phyloP scores from a whole-genome alignment of 2,888 invertebrate genomes.

The Drosophila helvetica region DNA sequence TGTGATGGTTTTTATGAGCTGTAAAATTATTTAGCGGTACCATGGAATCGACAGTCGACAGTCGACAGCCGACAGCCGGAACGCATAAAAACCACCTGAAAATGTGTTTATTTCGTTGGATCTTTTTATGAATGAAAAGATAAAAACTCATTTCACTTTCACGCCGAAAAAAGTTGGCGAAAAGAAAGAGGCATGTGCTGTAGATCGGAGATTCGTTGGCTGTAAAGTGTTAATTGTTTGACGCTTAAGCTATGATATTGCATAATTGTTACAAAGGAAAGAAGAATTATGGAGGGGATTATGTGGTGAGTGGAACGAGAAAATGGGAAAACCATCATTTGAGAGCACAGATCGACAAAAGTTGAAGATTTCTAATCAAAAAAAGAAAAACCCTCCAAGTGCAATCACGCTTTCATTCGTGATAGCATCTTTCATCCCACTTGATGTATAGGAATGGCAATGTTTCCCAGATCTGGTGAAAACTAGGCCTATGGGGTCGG shows the following conservation, averaged over 20 bases:
- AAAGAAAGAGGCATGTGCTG: slow-evolving; percentile 2
- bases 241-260: slow-evolving; percentile 20
- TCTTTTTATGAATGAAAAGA: slow-evolving; percentile 31
- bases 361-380: neutral
- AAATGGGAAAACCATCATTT: too few relatives aligned
- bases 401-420: neutral
- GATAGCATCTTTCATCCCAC: slow-evolving; percentile 9
- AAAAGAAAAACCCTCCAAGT: neutral
- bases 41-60: slow-evolving; percentile 25
- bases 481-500: slow-evolving; percentile 35
- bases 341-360: neutral
- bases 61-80: slow-evolving; percentile 19
- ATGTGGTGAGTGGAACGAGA: too few relatives aligned
- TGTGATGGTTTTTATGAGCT: slow-evolving; percentile 21
- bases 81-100: slow-evolving; percentile 36
- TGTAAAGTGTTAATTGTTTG: slow-evolving; percentile 45
- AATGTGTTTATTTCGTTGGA: slow-evolving; percentile 21
- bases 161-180: slow-evolving; percentile 30
- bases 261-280: slow-evolving; percentile 36
- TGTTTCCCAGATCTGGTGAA: slow-evolving; percentile 28
- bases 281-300: neutral
- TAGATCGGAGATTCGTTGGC: slow-evolving; percentile 29
- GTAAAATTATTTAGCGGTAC: slow-evolving; percentile 38
- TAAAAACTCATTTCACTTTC: slow-evolving; percentile 36
- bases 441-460: slow-evolving; percentile 15